A percentile compares a stretch with the other conserved stretches of the same genome.
These are phyloP conservation scores for Apamea monoglypha DNA, from an alignment of 2,888 invertebrate species.

Conservation along the genomic window DNA sequence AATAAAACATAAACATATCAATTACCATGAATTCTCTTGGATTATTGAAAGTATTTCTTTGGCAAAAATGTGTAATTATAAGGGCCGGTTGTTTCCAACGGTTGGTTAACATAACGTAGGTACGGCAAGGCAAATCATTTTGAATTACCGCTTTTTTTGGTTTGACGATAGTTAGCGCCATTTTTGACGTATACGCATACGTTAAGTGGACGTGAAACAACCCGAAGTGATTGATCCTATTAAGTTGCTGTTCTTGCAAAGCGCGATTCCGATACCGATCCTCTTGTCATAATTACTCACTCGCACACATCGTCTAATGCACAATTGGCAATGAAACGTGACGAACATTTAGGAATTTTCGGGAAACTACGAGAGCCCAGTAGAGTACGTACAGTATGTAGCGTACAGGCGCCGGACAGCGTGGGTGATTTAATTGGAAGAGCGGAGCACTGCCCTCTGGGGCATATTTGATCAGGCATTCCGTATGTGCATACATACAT, in stretches of 20 bases:
- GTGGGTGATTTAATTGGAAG: conserved; percentile 20
- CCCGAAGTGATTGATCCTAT: neutral
- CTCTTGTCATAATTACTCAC: neutral
- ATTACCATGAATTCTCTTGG: neutral
- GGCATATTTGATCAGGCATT: conserved; percentile 23
- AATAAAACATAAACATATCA: neutral
- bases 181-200: too few relatives aligned
- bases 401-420: conserved; percentile 18
- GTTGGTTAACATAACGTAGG: too few relatives aligned
- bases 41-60: neutral
- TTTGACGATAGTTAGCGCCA: too few relatives aligned
- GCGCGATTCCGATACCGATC: too few relatives aligned
- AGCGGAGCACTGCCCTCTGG: conserved; percentile 9
- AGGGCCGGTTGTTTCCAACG: too few relatives aligned
- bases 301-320: neutral
- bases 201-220: too few relatives aligned
- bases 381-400: too few relatives aligned
- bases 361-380: neutral
- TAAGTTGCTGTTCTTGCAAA: neutral
- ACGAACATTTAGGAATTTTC: neutral
- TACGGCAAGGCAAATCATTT: too few relatives aligned
- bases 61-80: neutral
- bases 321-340: neutral
- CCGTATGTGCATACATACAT: neutral
- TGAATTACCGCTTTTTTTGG: too few relatives aligned